Evolutionary conservation across 2,113 vertebrate species (phyloP), one percentile per base, ranked within the genome.

Genomic region (Laterallus jamaicensis): DNA sequence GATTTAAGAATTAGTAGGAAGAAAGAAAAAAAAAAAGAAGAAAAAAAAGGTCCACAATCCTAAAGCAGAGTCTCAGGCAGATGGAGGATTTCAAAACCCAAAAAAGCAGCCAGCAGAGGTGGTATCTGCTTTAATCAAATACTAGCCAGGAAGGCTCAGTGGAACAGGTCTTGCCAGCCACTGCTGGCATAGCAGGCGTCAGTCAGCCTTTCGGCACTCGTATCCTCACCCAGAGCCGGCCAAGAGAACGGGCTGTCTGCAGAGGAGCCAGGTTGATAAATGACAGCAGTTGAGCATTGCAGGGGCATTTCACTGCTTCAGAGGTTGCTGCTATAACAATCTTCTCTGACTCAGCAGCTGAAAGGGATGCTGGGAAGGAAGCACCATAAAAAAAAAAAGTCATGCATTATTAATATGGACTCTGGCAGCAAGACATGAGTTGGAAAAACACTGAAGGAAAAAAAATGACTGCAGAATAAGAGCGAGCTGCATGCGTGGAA

Each of bases 281-380:
- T 29, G 59, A 95, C 93, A 88, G 94, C 74, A 70, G 66, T 32
- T 74, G 82, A 95, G 92, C 84, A 90, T 28, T 77, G 93, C 96
- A 95, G 82, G 59, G 84, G 94, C 87, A 93, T 82, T 95, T 95
- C 93, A 96, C 58, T 7, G n/a, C 84, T 76, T 86, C 93, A 70
- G 83, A 95, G 94, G 91, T 39, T 91, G 91, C 96, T 85, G 94
- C 93, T 93, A 3, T 88, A 84, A 93, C 95, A 83, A 77, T 85
- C 96, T 96, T 92, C 96, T 97, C 97, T 97, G 98, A 98, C 97
- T 97, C 98, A 98, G 97, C 98, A 97, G 87, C 94, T 83, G 83
- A 95, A 93, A 92, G 89, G 95, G 82, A 96, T 1, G 50, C 84
- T 0, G 94, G 96, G 96, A 96, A 97, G 84, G 59, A 82, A 96